A percentile compares a stretch with the other conserved stretches of the same genome.
phyloP scores from a whole-genome alignment of 2,888 invertebrate genomes.

The Sycophila texana region DNA sequence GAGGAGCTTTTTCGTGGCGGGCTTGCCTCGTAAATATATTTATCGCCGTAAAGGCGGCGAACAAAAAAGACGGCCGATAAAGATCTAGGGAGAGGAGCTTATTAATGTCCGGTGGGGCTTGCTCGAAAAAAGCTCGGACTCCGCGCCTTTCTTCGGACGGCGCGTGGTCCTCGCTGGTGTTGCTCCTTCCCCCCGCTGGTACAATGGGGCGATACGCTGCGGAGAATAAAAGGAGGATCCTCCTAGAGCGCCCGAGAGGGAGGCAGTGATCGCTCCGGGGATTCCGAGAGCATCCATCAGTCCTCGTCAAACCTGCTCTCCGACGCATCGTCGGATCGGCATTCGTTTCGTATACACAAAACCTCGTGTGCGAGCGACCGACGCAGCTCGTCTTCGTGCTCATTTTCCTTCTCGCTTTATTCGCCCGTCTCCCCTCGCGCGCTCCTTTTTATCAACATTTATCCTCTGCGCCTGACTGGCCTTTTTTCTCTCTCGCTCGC shows the following conservation, averaged over 20 bases:
- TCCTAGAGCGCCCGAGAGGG: neutral
- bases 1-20: conserved; percentile 44
- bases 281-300: conserved; percentile 73
- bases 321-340: conserved; percentile 73
- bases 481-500: conserved; percentile 19
- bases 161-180: neutral
- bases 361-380: conserved; percentile 51
- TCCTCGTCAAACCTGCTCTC: conserved; percentile 74
- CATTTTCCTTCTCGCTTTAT: conserved; percentile 36
- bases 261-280: conserved; percentile 49
- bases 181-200: neutral
- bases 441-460: conserved; percentile 34
- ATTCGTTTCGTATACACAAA: conserved; percentile 66
- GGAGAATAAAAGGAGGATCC: neutral
- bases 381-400: neutral
- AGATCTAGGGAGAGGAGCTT: conserved; percentile 46
- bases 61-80: conserved; percentile 37
- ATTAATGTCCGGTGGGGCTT: conserved; percentile 34
- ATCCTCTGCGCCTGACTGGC: conserved; percentile 7
- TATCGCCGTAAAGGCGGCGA: conserved; percentile 49
- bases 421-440: conserved; percentile 21
- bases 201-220: neutral
- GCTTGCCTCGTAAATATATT: conserved; percentile 51
- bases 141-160: neutral
- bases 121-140: conserved; percentile 1